Base-by-base conservation (phyloP, 2,888 invertebrate species). In the Choreutis nemorana region DNA sequence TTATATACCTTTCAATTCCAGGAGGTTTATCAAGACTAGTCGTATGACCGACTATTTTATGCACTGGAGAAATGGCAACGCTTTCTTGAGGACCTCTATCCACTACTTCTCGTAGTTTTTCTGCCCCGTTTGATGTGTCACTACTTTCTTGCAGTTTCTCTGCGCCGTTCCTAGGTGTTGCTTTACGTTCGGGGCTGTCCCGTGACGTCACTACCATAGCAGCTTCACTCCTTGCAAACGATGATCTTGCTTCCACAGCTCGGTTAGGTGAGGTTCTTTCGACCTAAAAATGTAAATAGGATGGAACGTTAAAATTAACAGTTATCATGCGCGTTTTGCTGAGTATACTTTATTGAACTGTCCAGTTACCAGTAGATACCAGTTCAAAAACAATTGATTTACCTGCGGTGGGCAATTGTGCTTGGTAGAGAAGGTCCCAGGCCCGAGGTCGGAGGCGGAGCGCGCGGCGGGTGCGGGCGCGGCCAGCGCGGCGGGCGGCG, bases 241-340 rank as follows among this genome's bases (percentile, higher is more conserved):
- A 37, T 18, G 44, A 36, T 18, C 46, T 39, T 25, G 37, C 31
- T 7, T 54, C 55, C 9, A 40, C 41, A 2, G 36, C 29, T 3
- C 59, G 49, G 13, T 32, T 42, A 2, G 61, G 55, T 12, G 55
- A 55, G 14, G 52, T 53, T 26, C 50, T 55, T 26, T 64, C 63
- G 23, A 40, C 43, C 59, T 67, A 36, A 23, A 10, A 34, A 25
- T 31, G 4, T 20, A 14, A 9, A 25, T 14, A 8, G 9, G 13
- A 22, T 10, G 3, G 4, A 13, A 20, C 8, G 18, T 6, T 18
- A 18, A 18, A 18, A 18, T 18, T 18, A 18, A 18, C 18, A 5
- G 18, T 18, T 18, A 6, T 18, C 18, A 18, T 5, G 4, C 8
- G 4, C 18, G 8, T 18, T 18, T 18, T 8, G 18, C 8, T 18